Evolutionary conservation across 2,113 vertebrate species (phyloP).

Genomic region (Panthera tigris): DNA sequence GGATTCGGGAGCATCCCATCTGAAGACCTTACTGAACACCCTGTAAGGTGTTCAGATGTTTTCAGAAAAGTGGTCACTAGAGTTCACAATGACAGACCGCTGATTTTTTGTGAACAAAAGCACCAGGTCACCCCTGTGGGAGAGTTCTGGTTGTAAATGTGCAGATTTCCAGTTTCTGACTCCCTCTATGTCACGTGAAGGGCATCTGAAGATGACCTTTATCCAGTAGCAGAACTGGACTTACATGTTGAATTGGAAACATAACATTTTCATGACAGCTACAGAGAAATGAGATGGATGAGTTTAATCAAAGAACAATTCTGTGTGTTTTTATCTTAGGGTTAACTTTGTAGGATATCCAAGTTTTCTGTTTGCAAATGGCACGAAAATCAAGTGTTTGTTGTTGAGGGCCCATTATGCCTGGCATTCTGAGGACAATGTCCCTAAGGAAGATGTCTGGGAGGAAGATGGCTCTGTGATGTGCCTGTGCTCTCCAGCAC

Average conservation of each 20-base stretch:
- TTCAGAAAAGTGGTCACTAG: not conserved
- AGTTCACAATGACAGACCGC: not conserved
- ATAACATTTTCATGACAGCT: slow-evolving; percentile 62
- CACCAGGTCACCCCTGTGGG: not conserved
- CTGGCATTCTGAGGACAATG: not conserved
- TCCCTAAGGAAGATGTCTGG: not conserved
- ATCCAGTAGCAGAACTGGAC: not conserved
- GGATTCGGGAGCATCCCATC: not conserved
- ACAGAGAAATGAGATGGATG: slow-evolving; percentile 53
- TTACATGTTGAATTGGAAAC: slow-evolving; percentile 56
- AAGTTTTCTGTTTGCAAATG: not conserved
- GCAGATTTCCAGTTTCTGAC: not conserved
- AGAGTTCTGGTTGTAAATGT: not conserved
- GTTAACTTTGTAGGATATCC: slow-evolving; percentile 28
- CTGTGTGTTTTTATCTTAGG: slow-evolving; percentile 22
- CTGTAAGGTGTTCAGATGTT: not conserved
- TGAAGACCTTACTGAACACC: too few relatives aligned
- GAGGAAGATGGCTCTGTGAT: not conserved
- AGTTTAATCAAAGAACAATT: slow-evolving; percentile 43
- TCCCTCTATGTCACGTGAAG: not conserved
- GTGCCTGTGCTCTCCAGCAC: not conserved
- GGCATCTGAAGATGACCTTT: slow-evolving; percentile 51
- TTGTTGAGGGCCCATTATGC: not conserved
- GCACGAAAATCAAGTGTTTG: not conserved
- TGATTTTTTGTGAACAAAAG: not conserved